A percentile compares a stretch with the other conserved stretches of the same genome.
These are phyloP conservation scores for Taeniopygia guttata DNA, from an alignment of 2,797 vertebrate species.

Conservation along the genomic window DNA sequence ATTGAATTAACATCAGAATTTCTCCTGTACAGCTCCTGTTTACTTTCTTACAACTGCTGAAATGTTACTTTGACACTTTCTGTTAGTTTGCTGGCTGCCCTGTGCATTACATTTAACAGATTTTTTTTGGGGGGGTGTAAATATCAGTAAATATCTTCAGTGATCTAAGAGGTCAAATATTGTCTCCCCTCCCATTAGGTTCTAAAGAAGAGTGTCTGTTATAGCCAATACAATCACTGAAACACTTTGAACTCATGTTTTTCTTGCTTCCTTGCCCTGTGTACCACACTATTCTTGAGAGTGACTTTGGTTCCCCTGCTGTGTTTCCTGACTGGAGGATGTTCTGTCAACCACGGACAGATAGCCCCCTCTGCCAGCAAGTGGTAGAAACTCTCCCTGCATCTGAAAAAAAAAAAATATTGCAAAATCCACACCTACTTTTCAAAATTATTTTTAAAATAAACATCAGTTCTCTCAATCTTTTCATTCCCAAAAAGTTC, in stretches of 20 bases:
- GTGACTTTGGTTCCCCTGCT: neutral
- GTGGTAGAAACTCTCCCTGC: neutral
- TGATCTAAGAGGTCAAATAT: neutral
- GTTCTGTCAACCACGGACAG: neutral
- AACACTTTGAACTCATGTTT: neutral
- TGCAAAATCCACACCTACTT: neutral
- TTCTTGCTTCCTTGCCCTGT: neutral
- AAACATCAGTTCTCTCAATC: neutral
- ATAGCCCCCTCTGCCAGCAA: constrained; percentile 63
- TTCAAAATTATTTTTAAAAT: neutral
- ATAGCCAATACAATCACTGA: neutral
- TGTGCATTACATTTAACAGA: neutral
- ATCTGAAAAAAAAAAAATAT: neutral
- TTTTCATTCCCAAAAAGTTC: neutral
- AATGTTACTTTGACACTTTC: neutral
- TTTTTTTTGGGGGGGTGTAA: neutral
- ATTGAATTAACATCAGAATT: neutral
- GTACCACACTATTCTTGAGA: neutral
- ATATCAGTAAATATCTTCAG: neutral
- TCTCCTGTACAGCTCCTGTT: neutral
- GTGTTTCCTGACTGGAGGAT: neutral
- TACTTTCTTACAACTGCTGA: neutral
- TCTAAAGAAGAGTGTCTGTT: neutral
- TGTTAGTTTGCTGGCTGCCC: neutral
- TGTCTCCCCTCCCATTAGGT: rapidly evolving